Evolutionary conservation across 1,140 invertebrate genomes (phyloP).

Genomic region (Telenomus remus): DNA sequence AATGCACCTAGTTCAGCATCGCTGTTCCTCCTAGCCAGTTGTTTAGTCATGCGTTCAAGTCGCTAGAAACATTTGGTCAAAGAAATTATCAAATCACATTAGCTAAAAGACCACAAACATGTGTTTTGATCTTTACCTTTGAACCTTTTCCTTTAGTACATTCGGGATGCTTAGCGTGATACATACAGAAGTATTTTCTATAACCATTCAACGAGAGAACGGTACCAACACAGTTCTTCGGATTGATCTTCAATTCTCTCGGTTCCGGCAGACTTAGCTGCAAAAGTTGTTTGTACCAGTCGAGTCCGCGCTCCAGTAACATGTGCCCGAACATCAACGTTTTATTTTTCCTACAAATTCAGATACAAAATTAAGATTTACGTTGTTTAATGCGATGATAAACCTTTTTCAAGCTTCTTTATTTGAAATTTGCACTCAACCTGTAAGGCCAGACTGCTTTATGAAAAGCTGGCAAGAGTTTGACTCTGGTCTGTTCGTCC

Average conservation of each 20-base stretch:
- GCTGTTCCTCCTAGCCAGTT: conserved; percentile 74
- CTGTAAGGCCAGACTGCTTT: conserved; percentile 95
- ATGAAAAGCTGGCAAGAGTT: conserved; percentile 93
- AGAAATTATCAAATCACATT: no score
- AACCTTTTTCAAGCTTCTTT: no score
- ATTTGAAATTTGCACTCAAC: conserved; percentile 73
- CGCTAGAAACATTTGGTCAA: conserved; percentile 71
- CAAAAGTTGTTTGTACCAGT: conserved; percentile 94
- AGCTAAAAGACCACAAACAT: no score
- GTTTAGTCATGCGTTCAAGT: conserved; percentile 80
- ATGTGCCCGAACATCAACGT: conserved; percentile 95
- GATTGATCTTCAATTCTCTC: conserved; percentile 92
- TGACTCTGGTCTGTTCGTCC: conserved; percentile 89
- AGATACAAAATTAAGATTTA: neutral
- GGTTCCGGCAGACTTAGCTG: conserved; percentile 88
- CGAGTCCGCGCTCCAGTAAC: conserved; percentile 91
- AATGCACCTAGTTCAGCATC: conserved; percentile 87
- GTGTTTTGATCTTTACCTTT: conserved; percentile 77
- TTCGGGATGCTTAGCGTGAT: conserved; percentile 94
- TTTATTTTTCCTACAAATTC: conserved; percentile 83
- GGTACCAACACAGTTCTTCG: conserved; percentile 97
- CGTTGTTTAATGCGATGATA: no score
- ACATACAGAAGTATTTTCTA: conserved; percentile 98
- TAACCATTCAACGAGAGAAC: conserved; percentile 96
- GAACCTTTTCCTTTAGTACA: conserved; percentile 74